A percentile compares a stretch with the other conserved stretches of the same genome.
These are phyloP conservation scores for Nasonia longicornis DNA, from an alignment of 1,140 invertebrate genomes.

Conservation along the genomic window DNA sequence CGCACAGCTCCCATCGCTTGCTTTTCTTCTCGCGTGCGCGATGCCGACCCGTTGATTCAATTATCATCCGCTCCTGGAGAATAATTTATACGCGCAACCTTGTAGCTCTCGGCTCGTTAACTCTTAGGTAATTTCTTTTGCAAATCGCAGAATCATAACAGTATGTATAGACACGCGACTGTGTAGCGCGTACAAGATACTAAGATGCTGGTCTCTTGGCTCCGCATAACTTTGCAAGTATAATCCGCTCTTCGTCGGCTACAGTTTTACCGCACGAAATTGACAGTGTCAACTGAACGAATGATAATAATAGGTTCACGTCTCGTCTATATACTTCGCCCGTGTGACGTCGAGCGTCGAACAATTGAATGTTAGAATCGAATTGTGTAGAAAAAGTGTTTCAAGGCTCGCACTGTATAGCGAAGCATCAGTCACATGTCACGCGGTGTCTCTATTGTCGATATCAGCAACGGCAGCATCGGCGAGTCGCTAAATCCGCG, in stretches of 20 bases:
- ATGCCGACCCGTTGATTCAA: background rate
- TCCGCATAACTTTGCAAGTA: slow-evolving; percentile 23
- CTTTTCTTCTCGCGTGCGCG: background rate
- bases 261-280: background rate
- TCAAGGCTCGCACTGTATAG: no score
- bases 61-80: background rate
- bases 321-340: background rate
- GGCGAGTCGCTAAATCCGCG: no score
- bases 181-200: background rate
- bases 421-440: no score
- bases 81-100: background rate
- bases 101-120: background rate
- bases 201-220: background rate
- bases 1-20: no score
- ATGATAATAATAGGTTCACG: background rate
- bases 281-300: background rate
- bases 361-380: no score
- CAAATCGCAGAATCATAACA: slow-evolving; percentile 11
- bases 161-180: background rate
- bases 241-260: background rate
- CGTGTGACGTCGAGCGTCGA: no score
- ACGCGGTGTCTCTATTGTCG: no score
- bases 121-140: slow-evolving; percentile 2
- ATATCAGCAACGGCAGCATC: no score
- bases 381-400: no score